A percentile compares a stretch with the other conserved stretches of the same genome.
These are phyloP conservation scores for Mormyrus proboscirostris DNA, from an alignment of 2,797 vertebrate species.

Conservation along the genomic window DNA sequence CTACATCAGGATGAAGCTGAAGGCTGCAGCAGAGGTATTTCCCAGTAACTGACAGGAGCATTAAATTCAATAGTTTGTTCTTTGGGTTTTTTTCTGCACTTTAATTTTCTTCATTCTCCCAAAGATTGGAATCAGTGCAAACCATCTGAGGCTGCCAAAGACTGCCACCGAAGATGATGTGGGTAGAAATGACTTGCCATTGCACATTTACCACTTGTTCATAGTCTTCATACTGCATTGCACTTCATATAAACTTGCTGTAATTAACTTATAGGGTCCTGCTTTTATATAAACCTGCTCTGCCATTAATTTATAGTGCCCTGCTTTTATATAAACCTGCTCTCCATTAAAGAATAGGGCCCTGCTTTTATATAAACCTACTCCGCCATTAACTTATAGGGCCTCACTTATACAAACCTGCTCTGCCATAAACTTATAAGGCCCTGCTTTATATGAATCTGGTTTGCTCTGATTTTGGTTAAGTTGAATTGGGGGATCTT, in stretches of 20 bases:
- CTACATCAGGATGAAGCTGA: constrained; percentile 94
- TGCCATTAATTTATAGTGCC: background rate
- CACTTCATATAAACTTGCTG: background rate
- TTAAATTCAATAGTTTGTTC: background rate
- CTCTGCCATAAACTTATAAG: background rate
- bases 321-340: background rate
- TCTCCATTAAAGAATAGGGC: background rate
- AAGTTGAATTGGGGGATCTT: background rate
- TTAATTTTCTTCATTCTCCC: constrained; percentile 31
- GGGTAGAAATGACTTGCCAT: constrained; percentile 36
- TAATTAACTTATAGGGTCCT: background rate
- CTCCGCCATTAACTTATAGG: background rate
- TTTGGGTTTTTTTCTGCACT: background rate
- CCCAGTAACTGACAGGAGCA: background rate
- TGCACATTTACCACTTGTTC: background rate
- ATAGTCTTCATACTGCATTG: background rate
- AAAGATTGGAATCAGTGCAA: constrained; percentile 89
- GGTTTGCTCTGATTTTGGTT: background rate
- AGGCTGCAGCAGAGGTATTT: constrained; percentile 88
- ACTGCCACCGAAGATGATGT: constrained; percentile 85
- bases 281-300: background rate
- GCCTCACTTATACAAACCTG: background rate
- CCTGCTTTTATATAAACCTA: background rate
- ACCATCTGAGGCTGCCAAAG: constrained; percentile 80
- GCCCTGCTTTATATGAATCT: background rate